These are phyloP conservation scores for Typhlichthys subterraneus DNA, from an alignment of 2,797 vertebrate genomes.

Conservation along the genomic window DNA sequence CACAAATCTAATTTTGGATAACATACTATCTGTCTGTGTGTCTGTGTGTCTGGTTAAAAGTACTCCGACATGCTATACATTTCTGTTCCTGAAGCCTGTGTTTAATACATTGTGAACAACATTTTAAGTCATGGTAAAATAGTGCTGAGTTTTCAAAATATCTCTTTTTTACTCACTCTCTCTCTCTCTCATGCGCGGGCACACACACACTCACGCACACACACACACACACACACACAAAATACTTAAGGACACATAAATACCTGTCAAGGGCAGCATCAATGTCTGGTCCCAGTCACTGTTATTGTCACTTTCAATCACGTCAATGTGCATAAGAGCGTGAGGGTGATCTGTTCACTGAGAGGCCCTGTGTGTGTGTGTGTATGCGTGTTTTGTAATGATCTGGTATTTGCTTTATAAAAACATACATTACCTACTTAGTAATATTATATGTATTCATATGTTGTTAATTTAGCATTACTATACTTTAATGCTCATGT, in stretches of 20 bases:
- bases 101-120: neutral
- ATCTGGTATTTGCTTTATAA: no score
- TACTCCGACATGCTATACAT: no score
- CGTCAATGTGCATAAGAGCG: no score
- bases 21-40: neutral
- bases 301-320: constrained; percentile 12
- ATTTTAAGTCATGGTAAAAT: constrained; percentile 41
- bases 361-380: constrained; percentile 43
- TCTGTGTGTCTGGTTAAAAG: neutral
- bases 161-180: no score
- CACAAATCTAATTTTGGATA: neutral
- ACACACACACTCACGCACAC: neutral
- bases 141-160: constrained; percentile 56
- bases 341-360: constrained; percentile 30
- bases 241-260: constrained; percentile 8
- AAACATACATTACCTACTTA: no score
- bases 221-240: no score
- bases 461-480: no score
- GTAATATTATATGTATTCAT: no score
- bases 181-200: neutral
- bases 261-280: neutral
- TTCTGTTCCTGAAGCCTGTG: no score
- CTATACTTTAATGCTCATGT: no score
- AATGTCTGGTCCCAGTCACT: constrained; percentile 32
- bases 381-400: constrained; percentile 5